Conservation (phyloP, 1,140 invertebrate genomes). For the Physella acuta region DNA sequence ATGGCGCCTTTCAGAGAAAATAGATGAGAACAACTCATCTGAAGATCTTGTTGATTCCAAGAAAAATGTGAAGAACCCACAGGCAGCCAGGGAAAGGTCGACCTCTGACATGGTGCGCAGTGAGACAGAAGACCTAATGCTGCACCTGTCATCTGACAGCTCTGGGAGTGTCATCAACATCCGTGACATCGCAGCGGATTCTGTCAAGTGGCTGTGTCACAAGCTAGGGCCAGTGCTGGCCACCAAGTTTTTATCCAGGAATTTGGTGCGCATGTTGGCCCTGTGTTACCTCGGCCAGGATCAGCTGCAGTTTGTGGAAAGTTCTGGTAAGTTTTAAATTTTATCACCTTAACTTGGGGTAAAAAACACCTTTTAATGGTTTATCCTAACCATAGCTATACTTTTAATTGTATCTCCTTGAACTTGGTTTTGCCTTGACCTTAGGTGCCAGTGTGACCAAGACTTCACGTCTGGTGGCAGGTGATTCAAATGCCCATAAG, state of each 20-base stretch:
- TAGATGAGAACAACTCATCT: neutral
- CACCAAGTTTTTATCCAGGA: constrained; percentile 84
- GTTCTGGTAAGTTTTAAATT: too few relatives aligned
- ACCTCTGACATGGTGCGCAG: constrained; percentile 47
- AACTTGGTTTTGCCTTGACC: neutral
- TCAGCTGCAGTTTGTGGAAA: constrained; percentile 65
- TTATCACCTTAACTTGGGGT: too few relatives aligned
- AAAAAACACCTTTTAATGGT: too few relatives aligned
- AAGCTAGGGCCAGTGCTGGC: constrained; percentile 92
- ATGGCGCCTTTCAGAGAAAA: too few relatives aligned
- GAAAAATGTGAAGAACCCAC: too few relatives aligned
- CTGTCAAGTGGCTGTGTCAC: constrained; percentile 87
- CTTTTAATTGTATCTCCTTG: too few relatives aligned
- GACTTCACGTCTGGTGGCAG: constrained; percentile 61
- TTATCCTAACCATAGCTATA: too few relatives aligned
- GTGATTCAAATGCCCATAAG: constrained; percentile 79
- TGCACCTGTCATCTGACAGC: constrained; percentile 39
- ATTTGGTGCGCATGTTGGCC: constrained; percentile 89
- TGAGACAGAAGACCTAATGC: constrained; percentile 56
- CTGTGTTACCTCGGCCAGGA: constrained; percentile 88
- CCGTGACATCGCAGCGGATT: constrained; percentile 87
- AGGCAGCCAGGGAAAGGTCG: constrained; percentile 1
- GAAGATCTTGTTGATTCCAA: constrained; percentile 16
- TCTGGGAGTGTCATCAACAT: constrained; percentile 63
- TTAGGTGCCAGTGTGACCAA: constrained; percentile 31